Percentiles rank a stretch among this genome's conserved stretches.
These are phyloP conservation scores for Pipistrellus kuhlii DNA, from an alignment of 2,797 vertebrate genomes.

Conservation along the genomic window DNA sequence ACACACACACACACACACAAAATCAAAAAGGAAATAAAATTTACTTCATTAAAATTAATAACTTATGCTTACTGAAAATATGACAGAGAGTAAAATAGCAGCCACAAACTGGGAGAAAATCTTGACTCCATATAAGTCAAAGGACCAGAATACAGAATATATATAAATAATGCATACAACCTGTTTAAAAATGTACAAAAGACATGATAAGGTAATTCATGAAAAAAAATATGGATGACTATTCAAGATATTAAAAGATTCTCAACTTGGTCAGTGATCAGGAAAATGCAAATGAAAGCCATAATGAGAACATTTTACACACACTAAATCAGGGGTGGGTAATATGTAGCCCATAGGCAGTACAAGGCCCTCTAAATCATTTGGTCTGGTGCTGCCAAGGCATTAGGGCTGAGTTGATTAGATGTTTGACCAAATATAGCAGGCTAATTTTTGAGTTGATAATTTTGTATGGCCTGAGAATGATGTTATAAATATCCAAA, in stretches of 20 bases:
- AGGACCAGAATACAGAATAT: background rate
- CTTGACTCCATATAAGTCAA: background rate
- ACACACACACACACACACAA: background rate
- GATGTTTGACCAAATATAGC: too few species aligned
- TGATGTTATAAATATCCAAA: too few species aligned
- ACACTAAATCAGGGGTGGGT: background rate
- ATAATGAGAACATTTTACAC: constrained; percentile 12
- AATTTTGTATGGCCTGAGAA: too few species aligned
- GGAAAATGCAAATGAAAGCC: background rate
- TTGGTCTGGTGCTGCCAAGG: too few species aligned
- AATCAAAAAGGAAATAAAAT: background rate
- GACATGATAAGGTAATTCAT: background rate
- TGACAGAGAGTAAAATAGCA: background rate
- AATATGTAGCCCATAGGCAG: too few species aligned
- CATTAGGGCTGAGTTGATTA: too few species aligned
- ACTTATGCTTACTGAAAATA: background rate
- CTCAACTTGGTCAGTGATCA: background rate
- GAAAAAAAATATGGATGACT: background rate
- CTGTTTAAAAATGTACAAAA: background rate
- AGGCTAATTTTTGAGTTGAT: too few species aligned
- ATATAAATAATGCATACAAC: background rate
- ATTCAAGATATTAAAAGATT: background rate
- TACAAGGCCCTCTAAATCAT: too few species aligned
- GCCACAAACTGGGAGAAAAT: background rate
- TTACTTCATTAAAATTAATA: constrained; percentile 35